phyloP scores from a whole-genome alignment of 2,888 invertebrate genomes.

The Gastrophysa polygoni region DNA sequence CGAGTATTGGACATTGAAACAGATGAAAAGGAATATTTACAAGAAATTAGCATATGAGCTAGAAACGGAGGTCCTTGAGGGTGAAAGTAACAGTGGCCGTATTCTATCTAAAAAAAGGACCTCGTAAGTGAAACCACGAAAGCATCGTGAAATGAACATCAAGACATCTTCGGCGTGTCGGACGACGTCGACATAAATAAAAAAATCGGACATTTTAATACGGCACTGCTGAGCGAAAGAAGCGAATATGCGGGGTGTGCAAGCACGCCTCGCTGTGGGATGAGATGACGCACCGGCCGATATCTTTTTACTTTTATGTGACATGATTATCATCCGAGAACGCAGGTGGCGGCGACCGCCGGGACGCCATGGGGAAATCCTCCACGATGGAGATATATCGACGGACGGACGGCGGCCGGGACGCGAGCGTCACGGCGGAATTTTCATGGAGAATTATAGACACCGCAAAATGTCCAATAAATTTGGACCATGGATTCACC shows the following conservation, averaged over 20 bases:
- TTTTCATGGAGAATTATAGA: neutral
- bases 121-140: neutral
- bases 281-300: constrained; percentile 52
- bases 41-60: no score
- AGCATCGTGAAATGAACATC: neutral
- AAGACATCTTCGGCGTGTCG: neutral
- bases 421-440: no score
- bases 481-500: no score
- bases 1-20: no score
- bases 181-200: neutral
- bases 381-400: constrained; percentile 46
- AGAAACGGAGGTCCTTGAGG: no score
- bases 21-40: no score
- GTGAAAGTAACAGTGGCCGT: no score
- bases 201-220: constrained; percentile 45
- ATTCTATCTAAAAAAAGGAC: no score
- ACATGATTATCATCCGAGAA: constrained; percentile 57
- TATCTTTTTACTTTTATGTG: constrained; percentile 56
- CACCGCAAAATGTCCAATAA: no score
- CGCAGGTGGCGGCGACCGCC: constrained; percentile 54
- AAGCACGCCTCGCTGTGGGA: constrained; percentile 26
- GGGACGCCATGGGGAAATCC: constrained; percentile 49
- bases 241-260: constrained; percentile 39
- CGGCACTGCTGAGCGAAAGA: constrained; percentile 32
- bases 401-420: neutral